Evolutionary conservation across 2,113 vertebrate species (phyloP), one percentile per base, ranked within the genome.

Genomic region (Saiga tatarica): DNA sequence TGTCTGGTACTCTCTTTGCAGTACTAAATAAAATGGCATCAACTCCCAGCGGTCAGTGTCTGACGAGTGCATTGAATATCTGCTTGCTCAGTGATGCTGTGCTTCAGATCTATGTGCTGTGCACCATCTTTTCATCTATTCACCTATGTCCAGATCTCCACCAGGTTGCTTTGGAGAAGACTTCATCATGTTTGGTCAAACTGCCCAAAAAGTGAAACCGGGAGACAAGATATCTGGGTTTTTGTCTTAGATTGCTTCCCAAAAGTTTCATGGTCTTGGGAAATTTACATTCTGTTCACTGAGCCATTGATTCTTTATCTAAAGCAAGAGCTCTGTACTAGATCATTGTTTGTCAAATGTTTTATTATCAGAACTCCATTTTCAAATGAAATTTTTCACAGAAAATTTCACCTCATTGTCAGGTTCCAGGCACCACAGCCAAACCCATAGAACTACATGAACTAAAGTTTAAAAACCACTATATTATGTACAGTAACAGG

Each of bases 391-490:
- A 57, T 88, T 84, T 0, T 64, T 74, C n/a, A n/a, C 50, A 87
- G 50, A 83, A 96, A 97, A 87, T 26, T 62, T 60, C 53, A 60
- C n/a, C 47, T 53, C 39, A 45, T 94, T 78, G 84, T 6, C 19
- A 81, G 42, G 3, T 28, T 94, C 47, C 36, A 64, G 36, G 64
- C 53, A 94, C 71, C 25, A 60, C 33, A 25, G 67, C 1, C 26
- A 9, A 88, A 86, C 8, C 59, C 45, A 8, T 4, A 55, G 6
- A 42, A 82, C 11, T 55, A 76, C 53, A 42, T 83, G 67, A 95
- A 60, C 45, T 89, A 62, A 91, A 45, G 17, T 95, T 90, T 87
- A 52, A 97, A 97, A 96, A 26, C 2, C 42, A 85, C 14, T 91
- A 1, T 7, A 67, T 92, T 67, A 67, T 57, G 14, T 95, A 33